Conservation (phyloP, 2,797 vertebrate species). For the Argya squamiceps region DNA sequence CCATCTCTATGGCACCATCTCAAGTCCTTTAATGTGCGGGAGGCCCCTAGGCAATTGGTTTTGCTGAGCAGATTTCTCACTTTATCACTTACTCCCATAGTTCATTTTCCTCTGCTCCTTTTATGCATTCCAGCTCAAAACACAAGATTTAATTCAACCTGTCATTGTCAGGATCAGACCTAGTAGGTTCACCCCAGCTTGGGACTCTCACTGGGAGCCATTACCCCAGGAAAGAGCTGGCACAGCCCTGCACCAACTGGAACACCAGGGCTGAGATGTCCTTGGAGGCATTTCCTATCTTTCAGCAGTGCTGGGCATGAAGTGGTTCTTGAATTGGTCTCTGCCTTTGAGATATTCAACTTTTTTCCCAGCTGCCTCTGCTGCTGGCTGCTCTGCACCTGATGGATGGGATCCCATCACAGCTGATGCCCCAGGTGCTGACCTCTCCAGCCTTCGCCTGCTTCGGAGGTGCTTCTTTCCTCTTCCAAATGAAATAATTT, state of each 20-base stretch:
- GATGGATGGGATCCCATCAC: background rate
- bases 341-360: background rate
- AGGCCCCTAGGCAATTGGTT: background rate
- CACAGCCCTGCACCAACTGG: too few relatives aligned
- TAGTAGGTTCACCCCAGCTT: background rate
- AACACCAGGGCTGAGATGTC: background rate
- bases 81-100: background rate
- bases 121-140: background rate
- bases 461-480: background rate
- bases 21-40: background rate
- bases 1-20: background rate
- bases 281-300: background rate
- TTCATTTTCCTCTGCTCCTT: background rate
- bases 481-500: background rate
- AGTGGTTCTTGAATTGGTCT: background rate
- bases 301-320: background rate
- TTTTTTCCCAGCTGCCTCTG: background rate
- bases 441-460: background rate
- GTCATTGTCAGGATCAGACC: background rate
- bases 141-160: background rate
- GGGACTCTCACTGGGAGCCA: background rate
- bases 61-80: conserved; percentile 11
- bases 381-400: background rate
- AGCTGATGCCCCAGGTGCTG: background rate
- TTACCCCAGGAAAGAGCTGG: background rate